Conservation (phyloP, 2,113 vertebrate genomes). For the Corydoras maculifer region DNA sequence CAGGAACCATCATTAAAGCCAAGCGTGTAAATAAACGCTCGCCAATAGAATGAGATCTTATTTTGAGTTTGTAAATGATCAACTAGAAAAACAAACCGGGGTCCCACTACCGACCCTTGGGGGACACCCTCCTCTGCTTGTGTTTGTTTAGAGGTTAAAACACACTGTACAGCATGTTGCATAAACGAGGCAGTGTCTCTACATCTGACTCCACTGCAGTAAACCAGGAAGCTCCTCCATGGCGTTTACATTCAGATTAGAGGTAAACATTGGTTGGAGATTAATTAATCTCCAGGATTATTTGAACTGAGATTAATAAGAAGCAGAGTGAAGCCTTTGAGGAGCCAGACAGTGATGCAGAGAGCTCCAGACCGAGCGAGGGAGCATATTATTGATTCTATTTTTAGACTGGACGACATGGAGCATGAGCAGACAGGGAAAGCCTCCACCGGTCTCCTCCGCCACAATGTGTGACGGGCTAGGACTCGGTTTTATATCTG, state of each 20-base stretch:
- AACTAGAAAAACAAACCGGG: no score
- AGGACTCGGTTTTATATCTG: not conserved
- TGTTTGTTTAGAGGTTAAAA: no score
- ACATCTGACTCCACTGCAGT: no score
- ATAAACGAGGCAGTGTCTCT: no score
- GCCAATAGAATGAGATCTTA: no score
- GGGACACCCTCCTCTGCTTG: no score
- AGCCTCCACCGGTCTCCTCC: constrained; percentile 39
- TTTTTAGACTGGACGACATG: constrained; percentile 62
- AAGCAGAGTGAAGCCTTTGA: not conserved
- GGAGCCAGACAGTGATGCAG: no score
- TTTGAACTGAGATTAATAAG: constrained; percentile 53
- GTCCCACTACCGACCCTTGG: no score
- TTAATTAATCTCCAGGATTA: constrained; percentile 45
- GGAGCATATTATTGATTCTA: constrained; percentile 56
- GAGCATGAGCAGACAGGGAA: constrained; percentile 43
- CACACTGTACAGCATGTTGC: no score
- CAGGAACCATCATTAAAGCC: no score
- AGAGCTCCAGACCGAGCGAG: constrained; percentile 9
- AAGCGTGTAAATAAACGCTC: no score
- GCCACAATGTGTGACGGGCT: not conserved
- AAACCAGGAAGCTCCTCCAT: not conserved
- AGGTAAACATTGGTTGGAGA: constrained; percentile 33
- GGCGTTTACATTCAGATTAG: constrained; percentile 40
- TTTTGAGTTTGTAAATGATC: no score